Conservation (phyloP, 2,113 vertebrate species). For the Trichomycterus rosablanca region DNA sequence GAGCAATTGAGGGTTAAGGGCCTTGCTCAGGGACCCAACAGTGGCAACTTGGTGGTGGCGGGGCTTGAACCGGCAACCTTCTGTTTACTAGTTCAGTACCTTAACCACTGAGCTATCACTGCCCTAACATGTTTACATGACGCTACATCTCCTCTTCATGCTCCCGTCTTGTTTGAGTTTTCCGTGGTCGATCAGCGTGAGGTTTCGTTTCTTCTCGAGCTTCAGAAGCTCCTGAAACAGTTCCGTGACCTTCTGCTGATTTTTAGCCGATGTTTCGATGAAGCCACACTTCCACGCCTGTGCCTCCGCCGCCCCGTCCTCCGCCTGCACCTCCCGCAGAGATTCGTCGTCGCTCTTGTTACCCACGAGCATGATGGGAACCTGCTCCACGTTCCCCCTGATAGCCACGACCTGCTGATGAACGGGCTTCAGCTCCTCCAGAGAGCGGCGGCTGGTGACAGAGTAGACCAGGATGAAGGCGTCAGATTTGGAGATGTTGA, state of each 20-base stretch:
- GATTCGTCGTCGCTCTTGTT: conserved; percentile 96
- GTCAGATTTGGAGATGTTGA: conserved; percentile 95
- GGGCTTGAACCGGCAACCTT: no score
- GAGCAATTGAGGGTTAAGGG: no score
- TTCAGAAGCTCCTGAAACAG: conserved; percentile 97
- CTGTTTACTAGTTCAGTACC: no score
- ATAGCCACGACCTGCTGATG: conserved; percentile 93
- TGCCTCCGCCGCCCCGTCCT: conserved; percentile 86
- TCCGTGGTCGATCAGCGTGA: conserved; percentile 91
- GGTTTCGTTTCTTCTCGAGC: conserved; percentile 89
- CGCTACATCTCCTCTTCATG: conserved; percentile 89
- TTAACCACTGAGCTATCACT: no score
- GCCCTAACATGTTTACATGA: no score
- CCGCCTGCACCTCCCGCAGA: conserved; percentile 84
- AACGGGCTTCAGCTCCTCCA: conserved; percentile 95
- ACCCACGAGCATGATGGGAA: conserved; percentile 95
- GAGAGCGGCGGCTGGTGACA: conserved; percentile 89
- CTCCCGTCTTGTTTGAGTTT: conserved; percentile 92
- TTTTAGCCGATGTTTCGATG: conserved; percentile 98
- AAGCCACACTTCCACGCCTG: conserved; percentile 94
- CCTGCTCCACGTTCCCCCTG: conserved; percentile 88
- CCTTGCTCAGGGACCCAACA: no score
- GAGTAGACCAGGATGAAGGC: conserved; percentile 97
- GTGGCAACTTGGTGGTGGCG: no score
- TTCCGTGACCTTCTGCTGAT: conserved; percentile 97